Evolutionary conservation across 2,888 invertebrate genomes (phyloP).

Genomic region (Mythimna lalbum): DNA sequence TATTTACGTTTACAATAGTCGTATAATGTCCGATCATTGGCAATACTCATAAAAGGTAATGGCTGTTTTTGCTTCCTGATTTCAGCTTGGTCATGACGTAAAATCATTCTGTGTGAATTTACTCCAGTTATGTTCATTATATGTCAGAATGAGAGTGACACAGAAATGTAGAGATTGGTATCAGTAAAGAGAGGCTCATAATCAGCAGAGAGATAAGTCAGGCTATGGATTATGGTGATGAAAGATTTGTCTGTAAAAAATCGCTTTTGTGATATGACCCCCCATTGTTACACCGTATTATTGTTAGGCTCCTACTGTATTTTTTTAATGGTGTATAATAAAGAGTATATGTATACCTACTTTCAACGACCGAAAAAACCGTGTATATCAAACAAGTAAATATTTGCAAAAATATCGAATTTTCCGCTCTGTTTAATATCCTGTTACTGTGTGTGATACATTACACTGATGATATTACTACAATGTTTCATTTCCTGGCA

Average conservation of each 20-base stretch:
- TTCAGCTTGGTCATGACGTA: constrained; percentile 11
- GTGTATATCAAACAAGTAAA: constrained; percentile 11
- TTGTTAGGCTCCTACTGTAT: too few relatives aligned
- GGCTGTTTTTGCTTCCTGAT: constrained; percentile 53
- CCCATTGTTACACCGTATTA: too few relatives aligned
- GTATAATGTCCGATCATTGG: constrained; percentile 53
- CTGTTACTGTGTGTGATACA: constrained; percentile 26
- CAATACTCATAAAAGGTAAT: constrained; percentile 54
- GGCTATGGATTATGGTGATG: too few relatives aligned
- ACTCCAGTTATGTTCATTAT: neutral
- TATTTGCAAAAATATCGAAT: constrained; percentile 21
- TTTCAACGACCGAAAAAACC: neutral
- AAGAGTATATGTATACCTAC: too few relatives aligned
- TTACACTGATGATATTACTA: constrained; percentile 5
- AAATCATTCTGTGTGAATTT: constrained; percentile 4
- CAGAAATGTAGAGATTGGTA: neutral
- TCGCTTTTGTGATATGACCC: too few relatives aligned
- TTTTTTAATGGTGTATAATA: too few relatives aligned
- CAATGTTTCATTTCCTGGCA: constrained; percentile 3
- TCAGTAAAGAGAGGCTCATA: too few relatives aligned
- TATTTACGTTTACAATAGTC: constrained; percentile 58
- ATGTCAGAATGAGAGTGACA: too few relatives aligned
- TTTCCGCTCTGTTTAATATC: constrained; percentile 22
- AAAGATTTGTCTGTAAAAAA: too few relatives aligned
- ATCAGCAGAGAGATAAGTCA: too few relatives aligned